Base-by-base conservation (phyloP, 1,140 invertebrate genomes). In the Papilio xuthus region DNA sequence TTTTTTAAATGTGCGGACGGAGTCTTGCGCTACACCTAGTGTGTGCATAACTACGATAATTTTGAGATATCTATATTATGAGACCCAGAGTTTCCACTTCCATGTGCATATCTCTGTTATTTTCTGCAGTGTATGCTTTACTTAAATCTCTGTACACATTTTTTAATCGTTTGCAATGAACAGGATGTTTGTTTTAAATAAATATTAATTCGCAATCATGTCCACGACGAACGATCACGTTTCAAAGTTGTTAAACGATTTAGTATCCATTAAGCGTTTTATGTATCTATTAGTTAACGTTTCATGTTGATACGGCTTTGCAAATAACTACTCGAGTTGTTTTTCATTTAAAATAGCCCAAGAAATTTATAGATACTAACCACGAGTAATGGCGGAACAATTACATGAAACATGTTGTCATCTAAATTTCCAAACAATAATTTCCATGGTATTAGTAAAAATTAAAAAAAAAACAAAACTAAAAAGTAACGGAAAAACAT, bases 121-220 rank as follows among this genome's bases (percentile, higher is more conserved):
- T 37, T 37, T 37, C 32, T 37, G 32, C 32, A 6, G 32, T 37
- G 32, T 6, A 18, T 47, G 15, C 6, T 18, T 15, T 18, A 47
- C 44, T n/a, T n/a, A 20, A n/a, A 53, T 37, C 32, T 37, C 32
- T 7, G 18, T 53, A 53, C 50, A 53, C 18, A n/a, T 53, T 1
- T 18, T 53, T 47, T 9, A 53, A 0, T 20, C 8, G 18, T 53
- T 60, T 60, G 1, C 9, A 60, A 13, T 26, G 56, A 60, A 60
- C 56, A 28, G 60, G 60, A 67, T 67, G 26, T 67, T 67, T 67
- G 60, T 67, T 67, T 28, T 32, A 28, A 28, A 67, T 28, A 32
- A 67, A 32, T 28, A 28, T 18, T 18, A 28, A 67, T 7, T 28
- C 26, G 23, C 23, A 60, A 32, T 67, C 26, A 28, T 67, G 13